Base-by-base conservation (phyloP, 1,140 invertebrate species). In the Drosophila sp. region DNA sequence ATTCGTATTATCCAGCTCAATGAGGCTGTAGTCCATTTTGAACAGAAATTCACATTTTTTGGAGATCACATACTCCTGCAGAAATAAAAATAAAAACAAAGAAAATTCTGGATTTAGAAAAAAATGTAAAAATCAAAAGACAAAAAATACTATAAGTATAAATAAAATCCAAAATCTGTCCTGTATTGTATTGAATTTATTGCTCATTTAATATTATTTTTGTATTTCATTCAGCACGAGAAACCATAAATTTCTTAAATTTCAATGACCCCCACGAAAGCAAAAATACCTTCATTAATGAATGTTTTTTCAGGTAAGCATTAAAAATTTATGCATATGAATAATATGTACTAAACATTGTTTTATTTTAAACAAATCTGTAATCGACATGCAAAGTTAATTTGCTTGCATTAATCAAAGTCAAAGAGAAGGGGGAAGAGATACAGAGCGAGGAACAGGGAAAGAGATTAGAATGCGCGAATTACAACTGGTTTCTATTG, bases 21-120 rank as follows among this genome's bases (percentile, higher is more conserved):
- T 93, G 76, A 94, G 91, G 67, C 92, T 93, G 82, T 96, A 96
- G 92, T 96, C 95, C 33, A 94, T 90, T 71, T 94, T 93, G 63
- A 95, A 93, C 25, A 96, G 92, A 32, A 93, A 91, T 64, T 95
- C 91, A 90, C 95, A 95, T 92, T 93, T 93, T 87, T 95, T 92
- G 93, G 95, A 94, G 66, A 94, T 94, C 72, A 92, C 92, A 81
- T 93, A 93, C 73, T 93, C 93, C 95, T 96, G 84, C 11, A 92
- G 65, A 38, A 30, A 17, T 38, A 3, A 3, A 27, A 27, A 27
- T 27, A n/a, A 6, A 11, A 4, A 10, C 1, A 44, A 60, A 65
- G 0, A 23, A 17, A 10, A 32, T 2, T 0, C 17, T 17, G 17
- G 17, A 17, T 17, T 17, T 17, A 17, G 17, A 17, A 17, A 17